Conservation (phyloP, 2,113 vertebrate genomes). For the Macrotus californicus region DNA sequence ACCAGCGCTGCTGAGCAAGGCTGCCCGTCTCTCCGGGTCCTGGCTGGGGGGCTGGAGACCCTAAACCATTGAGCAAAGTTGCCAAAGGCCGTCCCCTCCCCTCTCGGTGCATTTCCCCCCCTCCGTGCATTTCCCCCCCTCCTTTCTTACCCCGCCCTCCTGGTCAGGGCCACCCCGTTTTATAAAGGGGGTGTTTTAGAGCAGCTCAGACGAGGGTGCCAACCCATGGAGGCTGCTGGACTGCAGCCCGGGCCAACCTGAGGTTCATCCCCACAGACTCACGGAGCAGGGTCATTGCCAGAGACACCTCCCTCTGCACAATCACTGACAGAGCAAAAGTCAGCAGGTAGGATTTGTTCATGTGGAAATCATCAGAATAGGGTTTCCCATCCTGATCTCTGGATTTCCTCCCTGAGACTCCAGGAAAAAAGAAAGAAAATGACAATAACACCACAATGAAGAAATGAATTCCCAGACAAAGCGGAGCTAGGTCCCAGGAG, state of each 20-base stretch:
- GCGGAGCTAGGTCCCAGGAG: not conserved
- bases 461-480: not conserved
- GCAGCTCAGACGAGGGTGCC: not conserved
- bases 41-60: not conserved
- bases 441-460: not conserved
- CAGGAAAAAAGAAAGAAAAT: not conserved
- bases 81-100: not conserved
- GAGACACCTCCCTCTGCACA: not conserved
- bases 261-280: not conserved
- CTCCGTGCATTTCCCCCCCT: not conserved
- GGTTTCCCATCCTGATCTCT: not conserved
- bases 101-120: not conserved
- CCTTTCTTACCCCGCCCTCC: not conserved
- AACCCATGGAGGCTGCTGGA: not conserved
- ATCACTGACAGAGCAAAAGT: not conserved
- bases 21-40: not conserved
- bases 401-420: not conserved
- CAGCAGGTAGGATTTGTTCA: not conserved
- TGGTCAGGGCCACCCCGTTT: not conserved
- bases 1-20: not conserved
- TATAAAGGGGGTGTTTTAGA: not conserved
- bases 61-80: not conserved
- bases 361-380: not conserved
- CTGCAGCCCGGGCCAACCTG: no score
- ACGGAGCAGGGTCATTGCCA: not conserved